These are phyloP conservation scores for Myotis lucifugus DNA, from an alignment of 2,113 vertebrate species.

Conservation along the genomic window DNA sequence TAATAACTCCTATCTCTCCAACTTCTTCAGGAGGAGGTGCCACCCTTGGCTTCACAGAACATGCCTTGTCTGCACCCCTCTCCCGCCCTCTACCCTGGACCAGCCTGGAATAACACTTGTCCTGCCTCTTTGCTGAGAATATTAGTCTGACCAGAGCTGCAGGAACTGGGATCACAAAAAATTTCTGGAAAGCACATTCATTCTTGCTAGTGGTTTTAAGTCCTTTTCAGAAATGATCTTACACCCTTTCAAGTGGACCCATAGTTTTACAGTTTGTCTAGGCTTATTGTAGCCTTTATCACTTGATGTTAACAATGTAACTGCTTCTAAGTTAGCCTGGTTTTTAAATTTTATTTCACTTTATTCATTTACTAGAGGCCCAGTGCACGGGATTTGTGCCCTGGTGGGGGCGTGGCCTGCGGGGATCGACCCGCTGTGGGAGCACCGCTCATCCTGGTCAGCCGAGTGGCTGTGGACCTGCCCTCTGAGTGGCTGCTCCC, in stretches of 20 bases:
- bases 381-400: too few species aligned
- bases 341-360: slow-evolving; percentile 7
- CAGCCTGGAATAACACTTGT: background rate
- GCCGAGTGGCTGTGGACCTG: too few species aligned
- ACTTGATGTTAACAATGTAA: background rate
- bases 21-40: background rate
- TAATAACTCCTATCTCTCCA: background rate
- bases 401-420: too few species aligned
- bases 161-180: slow-evolving; percentile 38
- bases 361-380: background rate
- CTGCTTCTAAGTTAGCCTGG: slow-evolving; percentile 33
- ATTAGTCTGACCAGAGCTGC: slow-evolving; percentile 27
- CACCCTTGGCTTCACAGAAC: background rate
- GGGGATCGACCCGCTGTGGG: too few species aligned
- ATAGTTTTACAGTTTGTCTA: slow-evolving; percentile 10
- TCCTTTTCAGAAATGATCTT: slow-evolving; percentile 49
- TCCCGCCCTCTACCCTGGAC: background rate
- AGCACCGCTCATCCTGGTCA: too few species aligned
- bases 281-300: slow-evolving; percentile 31
- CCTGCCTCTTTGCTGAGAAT: slow-evolving; percentile 30
- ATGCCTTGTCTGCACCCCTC: background rate
- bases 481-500: too few species aligned
- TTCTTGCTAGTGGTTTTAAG: slow-evolving; percentile 49
- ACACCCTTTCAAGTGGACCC: background rate
- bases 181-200: slow-evolving; percentile 32